A percentile compares a stretch with the other conserved stretches of the same genome.
Conservation (phyloP, 2,113 vertebrate genomes). For the Pteronura brasiliensis region DNA sequence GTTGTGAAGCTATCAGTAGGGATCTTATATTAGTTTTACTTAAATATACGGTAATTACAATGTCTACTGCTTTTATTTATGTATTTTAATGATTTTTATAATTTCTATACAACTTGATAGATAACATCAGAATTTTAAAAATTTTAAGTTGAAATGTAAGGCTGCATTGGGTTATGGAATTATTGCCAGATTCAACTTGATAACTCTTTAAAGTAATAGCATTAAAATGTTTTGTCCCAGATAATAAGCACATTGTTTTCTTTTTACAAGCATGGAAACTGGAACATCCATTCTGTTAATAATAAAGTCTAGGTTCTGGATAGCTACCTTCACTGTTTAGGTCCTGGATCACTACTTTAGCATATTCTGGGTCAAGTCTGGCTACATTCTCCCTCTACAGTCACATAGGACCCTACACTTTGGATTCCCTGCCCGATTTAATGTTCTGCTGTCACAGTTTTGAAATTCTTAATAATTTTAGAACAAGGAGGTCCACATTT, state of each 20-base stretch:
- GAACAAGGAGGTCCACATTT: not conserved
- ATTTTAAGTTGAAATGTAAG: not conserved
- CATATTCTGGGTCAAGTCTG: not conserved
- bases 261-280: not conserved
- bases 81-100: not conserved
- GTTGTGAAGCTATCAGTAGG: not conserved
- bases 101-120: not conserved
- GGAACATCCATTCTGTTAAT: not conserved
- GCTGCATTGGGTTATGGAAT: not conserved
- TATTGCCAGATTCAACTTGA: not conserved
- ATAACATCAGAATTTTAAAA: not conserved
- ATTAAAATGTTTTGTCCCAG: not conserved
- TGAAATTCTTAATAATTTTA: constrained; percentile 8
- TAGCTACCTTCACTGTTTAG: not conserved
- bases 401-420: not conserved
- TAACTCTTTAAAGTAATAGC: not conserved
- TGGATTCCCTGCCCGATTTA: not conserved
- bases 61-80: not conserved
- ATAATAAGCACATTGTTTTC: not conserved
- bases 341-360: not conserved
- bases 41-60: constrained; percentile 37
- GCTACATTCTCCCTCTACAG: too few species aligned
- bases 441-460: not conserved
- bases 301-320: not conserved
- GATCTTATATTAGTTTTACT: constrained; percentile 17